Base-by-base conservation (phyloP, 1,140 invertebrate species). In the Polypedilum pembai region DNA sequence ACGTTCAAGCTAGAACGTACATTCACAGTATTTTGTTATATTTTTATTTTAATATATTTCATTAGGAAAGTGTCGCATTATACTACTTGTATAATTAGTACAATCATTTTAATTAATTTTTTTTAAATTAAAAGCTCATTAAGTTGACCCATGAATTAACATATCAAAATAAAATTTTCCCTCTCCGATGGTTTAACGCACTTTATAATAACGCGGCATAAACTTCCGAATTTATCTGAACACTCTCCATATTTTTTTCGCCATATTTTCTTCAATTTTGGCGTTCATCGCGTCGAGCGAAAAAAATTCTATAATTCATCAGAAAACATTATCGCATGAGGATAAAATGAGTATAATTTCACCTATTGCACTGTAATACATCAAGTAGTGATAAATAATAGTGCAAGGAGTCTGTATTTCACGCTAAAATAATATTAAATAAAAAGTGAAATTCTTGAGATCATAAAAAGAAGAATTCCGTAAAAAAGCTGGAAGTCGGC, bases 391-490 rank as follows among this genome's bases (percentile, higher is more conserved):
- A 56, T 56, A 56, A 56, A 56, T n/a, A n/a, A 12, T 56, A 56
- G 45, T n/a, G 45, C 12, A n/a, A n/a, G 15, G n/a, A 56, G n/a
- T 56, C 45, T 8, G 45, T 56, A 56, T 56, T 56, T 56, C 12
- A n/a, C 12, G 12, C 3, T 56, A n/a, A 56, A 56, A 56, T 56
- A 56, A n/a, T 56, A n/a, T 15, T 56, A 56, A 56, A 56, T 56
- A 56, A 56, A 56, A 56, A n/a, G 45, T 56, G 45, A 56, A 56
- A 56, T 56, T 56, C 45, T 56, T 15, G 45, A 56, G n/a, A 56
- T 56, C 45, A 56, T 56, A 56, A 56, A 56, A 56, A 56, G 45
- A 56, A 15, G 45, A 56, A 56, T 56, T 56, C 45, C 45, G 4
- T 56, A 56, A 56, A 56, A 56, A 56, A 56, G 12, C 45, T 56